phyloP scores from a whole-genome alignment of 1,140 invertebrate genomes.

The Maconellicoccus hirsutus region DNA sequence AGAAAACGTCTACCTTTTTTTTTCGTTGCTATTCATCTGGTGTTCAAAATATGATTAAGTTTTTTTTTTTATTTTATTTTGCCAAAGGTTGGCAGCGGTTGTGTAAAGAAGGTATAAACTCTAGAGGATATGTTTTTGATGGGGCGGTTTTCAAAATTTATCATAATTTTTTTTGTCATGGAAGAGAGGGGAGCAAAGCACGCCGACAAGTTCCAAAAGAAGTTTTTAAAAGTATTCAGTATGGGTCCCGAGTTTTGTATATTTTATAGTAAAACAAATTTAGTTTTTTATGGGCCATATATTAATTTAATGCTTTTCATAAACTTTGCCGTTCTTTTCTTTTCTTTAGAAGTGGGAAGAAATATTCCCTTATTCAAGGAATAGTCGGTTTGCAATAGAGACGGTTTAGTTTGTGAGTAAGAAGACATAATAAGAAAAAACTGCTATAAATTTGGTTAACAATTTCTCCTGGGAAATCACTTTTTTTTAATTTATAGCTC shows the following conservation, averaged over 20 bases:
- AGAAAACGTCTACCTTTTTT: background rate
- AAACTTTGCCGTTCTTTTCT: background rate
- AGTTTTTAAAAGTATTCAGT: conserved; percentile 9
- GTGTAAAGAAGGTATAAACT: background rate
- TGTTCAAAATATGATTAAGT: background rate
- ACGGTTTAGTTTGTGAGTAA: background rate
- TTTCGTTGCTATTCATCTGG: background rate
- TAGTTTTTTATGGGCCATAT: conserved; percentile 1
- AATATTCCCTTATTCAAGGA: background rate
- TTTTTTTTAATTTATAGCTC: background rate
- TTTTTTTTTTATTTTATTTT: background rate
- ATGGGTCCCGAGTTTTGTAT: conserved; percentile 7
- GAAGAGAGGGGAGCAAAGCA: background rate
- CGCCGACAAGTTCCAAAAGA: background rate
- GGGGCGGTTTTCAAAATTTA: background rate
- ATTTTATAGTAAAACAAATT: conserved; percentile 10
- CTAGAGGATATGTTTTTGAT: background rate
- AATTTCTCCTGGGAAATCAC: conserved; percentile 1
- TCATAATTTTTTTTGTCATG: background rate
- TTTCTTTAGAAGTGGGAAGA: conserved; percentile 3
- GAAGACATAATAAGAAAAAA: background rate
- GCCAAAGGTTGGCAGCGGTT: conserved; percentile 1
- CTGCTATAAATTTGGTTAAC: background rate
- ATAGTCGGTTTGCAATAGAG: conserved; percentile 3
- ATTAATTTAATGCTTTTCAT: conserved; percentile 10